Evolutionary conservation across 2,797 vertebrate genomes (phyloP).

Genomic region (Gymnodraco acuticeps): DNA sequence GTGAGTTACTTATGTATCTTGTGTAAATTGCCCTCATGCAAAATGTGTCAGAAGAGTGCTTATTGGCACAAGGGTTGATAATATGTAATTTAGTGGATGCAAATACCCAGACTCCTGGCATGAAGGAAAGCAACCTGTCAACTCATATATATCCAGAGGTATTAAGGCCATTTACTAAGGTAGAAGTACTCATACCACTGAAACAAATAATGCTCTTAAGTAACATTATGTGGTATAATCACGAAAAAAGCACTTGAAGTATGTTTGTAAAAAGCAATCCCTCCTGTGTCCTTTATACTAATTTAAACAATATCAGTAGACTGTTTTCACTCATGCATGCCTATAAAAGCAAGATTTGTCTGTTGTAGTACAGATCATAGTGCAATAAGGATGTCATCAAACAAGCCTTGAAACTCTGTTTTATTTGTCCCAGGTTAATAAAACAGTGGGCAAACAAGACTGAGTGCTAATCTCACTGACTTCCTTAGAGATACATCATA

Average conservation of each 20-base stretch:
- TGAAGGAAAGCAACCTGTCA: background rate
- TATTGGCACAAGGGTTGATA: background rate
- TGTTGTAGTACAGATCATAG: background rate
- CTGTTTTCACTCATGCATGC: no score
- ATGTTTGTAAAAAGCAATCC: no score
- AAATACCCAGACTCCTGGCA: background rate
- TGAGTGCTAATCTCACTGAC: background rate
- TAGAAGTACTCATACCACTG: no score
- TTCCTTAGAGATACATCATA: background rate
- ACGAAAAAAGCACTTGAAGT: no score
- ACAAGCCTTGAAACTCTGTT: background rate
- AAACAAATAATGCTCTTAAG: no score
- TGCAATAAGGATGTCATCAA: background rate
- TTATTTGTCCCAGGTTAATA: background rate
- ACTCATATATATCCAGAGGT: no score
- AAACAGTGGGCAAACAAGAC: background rate
- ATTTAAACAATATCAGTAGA: no score
- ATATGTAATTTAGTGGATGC: background rate
- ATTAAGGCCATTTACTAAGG: no score
- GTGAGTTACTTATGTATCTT: constrained; percentile 14
- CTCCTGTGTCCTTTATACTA: no score
- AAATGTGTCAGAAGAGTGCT: constrained; percentile 1
- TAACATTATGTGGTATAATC: no score
- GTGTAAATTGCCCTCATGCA: constrained; percentile 14
- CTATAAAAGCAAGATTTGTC: no score